Percentiles rank a stretch among this genome's conserved stretches.
Evolutionary conservation across 2,113 vertebrate genomes (phyloP).

Genomic region (Columba livia): DNA sequence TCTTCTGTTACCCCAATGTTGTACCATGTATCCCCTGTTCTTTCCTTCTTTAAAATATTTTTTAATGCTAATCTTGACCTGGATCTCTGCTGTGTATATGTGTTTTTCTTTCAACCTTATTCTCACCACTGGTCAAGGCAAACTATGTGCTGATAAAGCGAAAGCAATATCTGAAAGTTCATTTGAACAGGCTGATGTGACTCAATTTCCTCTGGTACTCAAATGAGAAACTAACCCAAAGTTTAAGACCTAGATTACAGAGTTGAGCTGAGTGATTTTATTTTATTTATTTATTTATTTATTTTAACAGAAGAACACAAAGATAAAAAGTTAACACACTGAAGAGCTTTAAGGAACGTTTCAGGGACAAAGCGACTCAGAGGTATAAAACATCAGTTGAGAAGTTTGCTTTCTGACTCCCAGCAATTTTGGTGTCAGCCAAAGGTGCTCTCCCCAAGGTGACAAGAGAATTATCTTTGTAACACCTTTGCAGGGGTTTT

Average conservation of each 20-base stretch:
- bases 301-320: background rate
- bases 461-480: background rate
- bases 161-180: background rate
- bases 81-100: background rate
- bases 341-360: background rate
- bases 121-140: background rate
- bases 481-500: background rate
- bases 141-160: background rate
- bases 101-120: background rate
- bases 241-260: background rate
- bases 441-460: fast-evolving
- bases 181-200: background rate
- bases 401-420: background rate
- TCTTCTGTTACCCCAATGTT: background rate
- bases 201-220: background rate
- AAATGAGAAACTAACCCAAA: background rate
- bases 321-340: background rate
- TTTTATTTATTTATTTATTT: too few relatives aligned
- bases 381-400: background rate
- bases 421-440: background rate
- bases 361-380: background rate
- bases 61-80: background rate
- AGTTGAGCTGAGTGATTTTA: background rate
- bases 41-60: background rate
- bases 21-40: background rate